Percentiles rank a stretch among this genome's conserved stretches.
These are phyloP conservation scores for Novumbra hubbsi DNA, from an alignment of 2,797 vertebrate genomes.

Conservation along the genomic window DNA sequence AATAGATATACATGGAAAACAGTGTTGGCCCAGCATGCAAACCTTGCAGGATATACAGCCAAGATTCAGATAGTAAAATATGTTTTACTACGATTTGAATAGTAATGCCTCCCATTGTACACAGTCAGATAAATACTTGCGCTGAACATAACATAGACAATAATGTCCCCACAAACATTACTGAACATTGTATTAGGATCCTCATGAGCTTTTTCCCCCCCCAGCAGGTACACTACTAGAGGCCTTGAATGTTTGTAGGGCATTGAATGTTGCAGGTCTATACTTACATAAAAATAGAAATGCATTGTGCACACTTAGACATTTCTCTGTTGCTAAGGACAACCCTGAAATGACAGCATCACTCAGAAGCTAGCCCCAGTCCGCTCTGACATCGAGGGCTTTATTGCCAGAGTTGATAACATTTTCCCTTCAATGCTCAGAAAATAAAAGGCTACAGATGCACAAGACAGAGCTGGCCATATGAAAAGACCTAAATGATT, in stretches of 20 bases:
- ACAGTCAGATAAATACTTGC: neutral
- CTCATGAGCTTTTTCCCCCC: no score
- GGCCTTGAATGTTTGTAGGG: neutral
- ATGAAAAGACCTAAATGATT: neutral
- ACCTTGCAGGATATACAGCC: no score
- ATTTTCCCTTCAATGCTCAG: constrained; percentile 24
- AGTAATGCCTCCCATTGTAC: neutral
- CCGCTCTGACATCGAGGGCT: constrained; percentile 41
- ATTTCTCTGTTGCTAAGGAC: constrained; percentile 26
- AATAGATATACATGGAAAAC: no score
- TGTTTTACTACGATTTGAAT: no score
- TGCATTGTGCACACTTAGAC: constrained; percentile 19
- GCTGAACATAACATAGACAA: constrained; percentile 15
- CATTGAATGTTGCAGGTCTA: neutral
- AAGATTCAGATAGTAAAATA: no score
- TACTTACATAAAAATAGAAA: constrained; percentile 32
- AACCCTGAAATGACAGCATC: constrained; percentile 35
- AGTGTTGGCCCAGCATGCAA: no score
- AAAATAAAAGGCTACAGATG: constrained; percentile 18
- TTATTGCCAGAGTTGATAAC: constrained; percentile 42
- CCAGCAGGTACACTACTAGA: neutral
- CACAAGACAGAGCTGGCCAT: constrained; percentile 15
- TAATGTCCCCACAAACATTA: neutral
- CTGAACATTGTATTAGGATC: neutral
- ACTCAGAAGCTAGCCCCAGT: constrained; percentile 29